A percentile compares a stretch with the other conserved stretches of the same genome.
phyloP scores from a whole-genome alignment of 1,140 invertebrate genomes.

The Nasonia vitripennis region DNA sequence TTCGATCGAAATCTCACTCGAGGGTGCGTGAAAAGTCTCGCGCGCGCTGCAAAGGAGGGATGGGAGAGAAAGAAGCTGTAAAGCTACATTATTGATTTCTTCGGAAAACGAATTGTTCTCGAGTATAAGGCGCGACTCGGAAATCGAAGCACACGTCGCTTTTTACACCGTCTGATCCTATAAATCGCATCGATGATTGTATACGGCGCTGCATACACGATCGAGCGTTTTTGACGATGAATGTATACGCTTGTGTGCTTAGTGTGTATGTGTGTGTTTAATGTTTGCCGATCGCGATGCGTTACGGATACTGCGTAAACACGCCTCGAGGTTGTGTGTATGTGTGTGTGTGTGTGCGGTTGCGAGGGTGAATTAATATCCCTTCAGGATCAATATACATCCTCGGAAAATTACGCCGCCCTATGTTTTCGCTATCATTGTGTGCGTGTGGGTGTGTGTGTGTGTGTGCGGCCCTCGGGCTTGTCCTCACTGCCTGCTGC shows the following conservation, averaged over 20 bases:
- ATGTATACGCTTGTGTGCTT: not conserved
- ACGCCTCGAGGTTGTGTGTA: not conserved
- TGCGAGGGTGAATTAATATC: constrained; percentile 3
- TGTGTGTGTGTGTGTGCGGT: not conserved
- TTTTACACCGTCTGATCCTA: too few relatives aligned
- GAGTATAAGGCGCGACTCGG: too few relatives aligned
- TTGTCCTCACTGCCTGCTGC: not conserved
- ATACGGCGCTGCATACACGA: not conserved
- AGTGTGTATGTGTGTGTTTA: not conserved
- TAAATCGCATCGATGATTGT: too few relatives aligned
- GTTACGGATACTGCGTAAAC: not conserved
- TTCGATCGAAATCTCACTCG: not conserved
- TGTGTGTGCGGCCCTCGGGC: not conserved
- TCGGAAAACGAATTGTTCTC: not conserved
- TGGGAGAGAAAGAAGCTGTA: not conserved
- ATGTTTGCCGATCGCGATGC: not conserved
- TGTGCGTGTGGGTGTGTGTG: not conserved
- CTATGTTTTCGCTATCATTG: not conserved
- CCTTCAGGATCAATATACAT: not conserved
- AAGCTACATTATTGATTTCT: not conserved
- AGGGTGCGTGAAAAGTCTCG: not conserved
- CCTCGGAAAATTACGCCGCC: not conserved
- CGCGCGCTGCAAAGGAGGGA: not conserved
- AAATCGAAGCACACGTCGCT: too few relatives aligned
- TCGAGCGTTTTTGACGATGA: not conserved